These are phyloP conservation scores for Phyllopteryx taeniolatus DNA, from an alignment of 2,113 vertebrate species.

Conservation along the genomic window DNA sequence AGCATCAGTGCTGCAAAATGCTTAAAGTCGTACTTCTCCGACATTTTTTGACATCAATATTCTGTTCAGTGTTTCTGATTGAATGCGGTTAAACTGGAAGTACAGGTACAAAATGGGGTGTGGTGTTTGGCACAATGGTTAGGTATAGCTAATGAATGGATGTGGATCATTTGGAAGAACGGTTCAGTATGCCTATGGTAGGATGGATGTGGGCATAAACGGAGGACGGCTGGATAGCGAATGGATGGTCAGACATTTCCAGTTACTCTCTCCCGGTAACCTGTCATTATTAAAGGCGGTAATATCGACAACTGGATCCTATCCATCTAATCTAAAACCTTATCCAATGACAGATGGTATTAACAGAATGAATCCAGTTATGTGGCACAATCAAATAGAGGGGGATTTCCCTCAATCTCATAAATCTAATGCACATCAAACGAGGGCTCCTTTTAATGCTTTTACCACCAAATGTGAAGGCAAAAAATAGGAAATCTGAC, in stretches of 20 bases:
- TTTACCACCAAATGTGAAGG: conserved; percentile 31
- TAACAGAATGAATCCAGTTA: conserved; percentile 60
- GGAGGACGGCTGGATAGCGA: background rate
- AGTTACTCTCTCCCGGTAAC: conserved; percentile 10
- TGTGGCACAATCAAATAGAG: conserved; percentile 52
- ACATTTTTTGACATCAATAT: background rate
- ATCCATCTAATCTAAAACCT: conserved; percentile 57
- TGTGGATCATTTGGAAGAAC: background rate
- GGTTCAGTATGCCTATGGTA: background rate
- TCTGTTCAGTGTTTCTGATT: background rate
- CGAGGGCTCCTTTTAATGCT: conserved; percentile 42
- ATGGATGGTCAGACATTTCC: background rate
- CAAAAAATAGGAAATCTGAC: conserved; percentile 10
- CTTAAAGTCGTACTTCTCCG: background rate
- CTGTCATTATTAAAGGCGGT: conserved; percentile 48
- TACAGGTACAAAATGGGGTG: background rate
- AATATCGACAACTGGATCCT: conserved; percentile 59
- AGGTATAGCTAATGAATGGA: background rate
- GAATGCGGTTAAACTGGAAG: background rate
- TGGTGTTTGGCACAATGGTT: background rate
- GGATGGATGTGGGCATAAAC: background rate
- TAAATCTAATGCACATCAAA: conserved; percentile 48
- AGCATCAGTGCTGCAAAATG: background rate
- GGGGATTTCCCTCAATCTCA: conserved; percentile 50
- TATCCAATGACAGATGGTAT: conserved; percentile 60